Evolutionary conservation across 2,888 invertebrate genomes (phyloP), one percentile per base, ranked within the genome.

Genomic region (Rutpela maculata): DNA sequence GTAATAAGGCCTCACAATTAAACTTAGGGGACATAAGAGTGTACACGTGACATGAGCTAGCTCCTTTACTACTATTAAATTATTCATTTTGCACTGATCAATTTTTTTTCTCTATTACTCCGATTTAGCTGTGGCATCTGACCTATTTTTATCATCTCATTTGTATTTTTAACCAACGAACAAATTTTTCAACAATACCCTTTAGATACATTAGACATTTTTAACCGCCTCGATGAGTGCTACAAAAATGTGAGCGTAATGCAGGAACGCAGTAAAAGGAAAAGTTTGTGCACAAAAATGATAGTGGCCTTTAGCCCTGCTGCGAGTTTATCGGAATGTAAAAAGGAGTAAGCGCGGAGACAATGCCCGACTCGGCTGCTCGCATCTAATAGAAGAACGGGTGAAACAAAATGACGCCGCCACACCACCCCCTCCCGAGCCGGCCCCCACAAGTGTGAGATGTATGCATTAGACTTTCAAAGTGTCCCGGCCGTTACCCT

Each of bases 401-500:
- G 87, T 86, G 88, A 88, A 88, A 88, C 89, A 88, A 89, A 89
- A 89, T 88, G 88, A 88, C 87, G 86, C 85, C 86, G 62, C 88
- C 90, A 89, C 90, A 72, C 71, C 71, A 74, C 68, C 80, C 81
- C 79, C 80, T 78, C 77, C 84, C 83, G 81, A 85, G 82, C 84
- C 83, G 85, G 85, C 85, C 82, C 85, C 85, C 87, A 87, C 88
- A 88, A 88, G 89, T 89, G 89, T 89, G 89, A 89, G 89, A 89
- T 89, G 89, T 89, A 89, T 89, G 89, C 89, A 90, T 90, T 90
- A 90, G 89, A 90, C 90, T 90, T 90, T 90, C 89, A 90, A 90
- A 90, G 90, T 89, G 90, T 90, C 92, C 92, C 92, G 92, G 92
- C 92, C 92, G 93, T 93, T 91, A 91, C 92, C 92, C 91, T 92